These are phyloP conservation scores for Oxyscelio sp. DNA, from an alignment of 2,888 invertebrate genomes.

Conservation along the genomic window DNA sequence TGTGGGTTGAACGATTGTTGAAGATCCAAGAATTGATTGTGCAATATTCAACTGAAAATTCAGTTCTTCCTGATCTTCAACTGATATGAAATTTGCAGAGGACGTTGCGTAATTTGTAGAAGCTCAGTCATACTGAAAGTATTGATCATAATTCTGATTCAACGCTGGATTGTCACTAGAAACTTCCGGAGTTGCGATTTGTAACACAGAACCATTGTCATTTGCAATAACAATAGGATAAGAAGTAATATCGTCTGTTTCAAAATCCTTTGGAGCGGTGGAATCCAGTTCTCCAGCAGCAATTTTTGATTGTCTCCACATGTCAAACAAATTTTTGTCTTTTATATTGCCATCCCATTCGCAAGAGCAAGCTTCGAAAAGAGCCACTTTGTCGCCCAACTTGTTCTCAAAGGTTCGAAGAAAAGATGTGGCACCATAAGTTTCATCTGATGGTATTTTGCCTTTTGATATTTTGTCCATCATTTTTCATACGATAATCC, in stretches of 20 bases:
- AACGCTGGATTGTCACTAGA: background rate
- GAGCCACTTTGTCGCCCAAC: background rate
- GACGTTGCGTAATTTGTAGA: too few species aligned
- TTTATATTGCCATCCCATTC: conserved; percentile 4
- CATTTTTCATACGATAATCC: conserved; percentile 57
- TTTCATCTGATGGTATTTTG: conserved; percentile 34
- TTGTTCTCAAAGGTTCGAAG: conserved; percentile 11
- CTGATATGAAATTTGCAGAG: background rate
- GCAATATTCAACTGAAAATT: conserved; percentile 16
- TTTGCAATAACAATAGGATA: conserved; percentile 18
- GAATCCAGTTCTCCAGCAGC: background rate
- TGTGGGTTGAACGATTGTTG: conserved; percentile 13
- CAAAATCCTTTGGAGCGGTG: background rate
- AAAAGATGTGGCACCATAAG: too few species aligned
- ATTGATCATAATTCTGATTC: conserved; percentile 12
- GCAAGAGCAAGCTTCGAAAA: conserved; percentile 3
- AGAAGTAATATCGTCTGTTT: background rate
- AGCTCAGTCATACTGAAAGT: background rate
- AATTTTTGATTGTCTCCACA: conserved; percentile 36
- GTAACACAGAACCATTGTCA: conserved; percentile 9
- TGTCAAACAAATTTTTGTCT: conserved; percentile 13
- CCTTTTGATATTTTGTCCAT: conserved; percentile 48
- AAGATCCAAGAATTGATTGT: conserved; percentile 19
- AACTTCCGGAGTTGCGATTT: conserved; percentile 1
- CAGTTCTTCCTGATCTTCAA: conserved; percentile 4